These are phyloP conservation scores for Pinna nobilis DNA, from an alignment of 1,140 invertebrate species.

Conservation along the genomic window DNA sequence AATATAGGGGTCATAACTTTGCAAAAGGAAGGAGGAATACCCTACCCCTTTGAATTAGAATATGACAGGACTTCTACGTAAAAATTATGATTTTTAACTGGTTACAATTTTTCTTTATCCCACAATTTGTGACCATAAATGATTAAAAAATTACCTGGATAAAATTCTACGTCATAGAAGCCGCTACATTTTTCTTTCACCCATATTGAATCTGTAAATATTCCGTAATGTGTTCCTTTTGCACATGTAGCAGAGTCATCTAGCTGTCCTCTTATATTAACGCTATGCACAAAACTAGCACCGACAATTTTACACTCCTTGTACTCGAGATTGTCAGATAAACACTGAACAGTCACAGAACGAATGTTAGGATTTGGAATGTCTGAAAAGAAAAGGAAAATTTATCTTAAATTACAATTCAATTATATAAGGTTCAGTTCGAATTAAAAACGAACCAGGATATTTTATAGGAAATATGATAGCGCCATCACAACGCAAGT, in stretches of 20 bases:
- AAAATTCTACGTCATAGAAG: conserved; percentile 7
- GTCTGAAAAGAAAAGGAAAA: conserved; percentile 2
- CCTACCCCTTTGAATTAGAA: too few relatives aligned
- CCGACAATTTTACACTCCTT: conserved; percentile 11
- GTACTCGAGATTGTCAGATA: not conserved
- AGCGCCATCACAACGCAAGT: too few relatives aligned
- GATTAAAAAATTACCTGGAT: conserved; percentile 21
- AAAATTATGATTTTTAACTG: too few relatives aligned
- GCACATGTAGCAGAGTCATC: not conserved
- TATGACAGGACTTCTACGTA: too few relatives aligned
- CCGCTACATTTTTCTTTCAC: conserved; percentile 13
- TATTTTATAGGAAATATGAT: too few relatives aligned
- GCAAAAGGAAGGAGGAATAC: too few relatives aligned
- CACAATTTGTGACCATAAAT: too few relatives aligned
- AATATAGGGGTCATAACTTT: too few relatives aligned
- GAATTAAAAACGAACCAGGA: too few relatives aligned
- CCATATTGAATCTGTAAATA: conserved; percentile 4
- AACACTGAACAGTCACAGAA: conserved; percentile 1
- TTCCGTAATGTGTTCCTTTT: conserved; percentile 2
- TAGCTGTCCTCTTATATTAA: conserved; percentile 3
- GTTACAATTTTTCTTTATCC: too few relatives aligned
- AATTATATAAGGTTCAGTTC: too few relatives aligned
- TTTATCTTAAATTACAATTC: too few relatives aligned
- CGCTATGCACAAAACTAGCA: not conserved
- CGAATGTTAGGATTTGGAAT: not conserved